A percentile compares a stretch with the other conserved stretches of the same genome.
phyloP scores from a whole-genome alignment of 2,888 invertebrate species.

The Trichopria drosophilae region DNA sequence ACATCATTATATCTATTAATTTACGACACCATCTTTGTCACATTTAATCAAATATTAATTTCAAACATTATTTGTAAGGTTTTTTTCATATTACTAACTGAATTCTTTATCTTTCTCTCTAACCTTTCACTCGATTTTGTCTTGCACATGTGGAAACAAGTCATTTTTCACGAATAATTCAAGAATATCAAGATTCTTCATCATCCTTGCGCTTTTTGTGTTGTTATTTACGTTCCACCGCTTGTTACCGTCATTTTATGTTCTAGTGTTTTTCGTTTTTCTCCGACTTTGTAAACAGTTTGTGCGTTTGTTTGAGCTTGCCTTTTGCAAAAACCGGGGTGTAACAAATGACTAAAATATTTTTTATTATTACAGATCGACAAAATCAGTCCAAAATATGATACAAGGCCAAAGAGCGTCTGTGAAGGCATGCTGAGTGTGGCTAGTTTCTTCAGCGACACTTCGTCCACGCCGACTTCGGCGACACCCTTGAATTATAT shows the following conservation, averaged over 20 bases:
- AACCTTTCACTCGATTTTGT: too few species aligned
- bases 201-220: neutral
- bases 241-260: neutral
- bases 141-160: too few species aligned
- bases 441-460: constrained; percentile 56
- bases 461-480: constrained; percentile 70
- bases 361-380: constrained; percentile 48
- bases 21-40: too few species aligned
- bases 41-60: too few species aligned
- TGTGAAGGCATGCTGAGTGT: constrained; percentile 52
- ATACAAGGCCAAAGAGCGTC: constrained; percentile 52
- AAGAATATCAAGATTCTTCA: neutral
- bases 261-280: constrained; percentile 3
- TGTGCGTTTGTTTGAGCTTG: constrained; percentile 6
- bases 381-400: constrained; percentile 47
- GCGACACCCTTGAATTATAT: constrained; percentile 67
- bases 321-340: too few species aligned
- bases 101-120: too few species aligned
- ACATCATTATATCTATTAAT: too few species aligned
- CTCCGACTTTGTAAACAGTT: too few species aligned
- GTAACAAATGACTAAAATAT: constrained; percentile 36
- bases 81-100: too few species aligned
- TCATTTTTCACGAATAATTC: too few species aligned
- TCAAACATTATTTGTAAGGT: too few species aligned
- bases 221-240: neutral